Base-by-base conservation (phyloP, 2,797 vertebrate species). In the Clamator glandarius region DNA sequence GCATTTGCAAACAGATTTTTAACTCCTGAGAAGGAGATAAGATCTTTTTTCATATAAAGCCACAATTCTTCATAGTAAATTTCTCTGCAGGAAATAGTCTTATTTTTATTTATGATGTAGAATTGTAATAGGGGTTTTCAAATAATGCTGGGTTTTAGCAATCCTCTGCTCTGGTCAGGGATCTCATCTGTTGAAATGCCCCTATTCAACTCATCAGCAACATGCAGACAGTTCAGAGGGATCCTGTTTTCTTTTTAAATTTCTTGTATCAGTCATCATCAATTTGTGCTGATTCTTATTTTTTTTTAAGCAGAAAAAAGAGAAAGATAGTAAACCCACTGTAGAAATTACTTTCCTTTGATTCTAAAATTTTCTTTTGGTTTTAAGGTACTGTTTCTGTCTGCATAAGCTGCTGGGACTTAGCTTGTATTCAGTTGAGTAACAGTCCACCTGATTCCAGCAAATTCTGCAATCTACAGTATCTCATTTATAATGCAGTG, bases 401-500 rank as follows among this genome's bases (percentile, higher is more conserved):
- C 31, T 70, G 42, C 50, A 28, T 36, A 84, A 67, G 31, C 42
- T 94, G 8, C 52, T 89, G 35, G 51, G 67, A 73, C 52, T 95
- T 93, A 79, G 19, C 54, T 58, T 63, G 24, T 67, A 41, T 54
- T 86, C 44, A 44, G 12, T 48, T 2, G 4, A 84, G 46, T 54
- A 84, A 19, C 29, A 36, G 46, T 77, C 55, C 51, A 68, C 26
- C 35, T 33, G 73, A 73, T 69, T 80, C 64, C 25, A 93, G 76
- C 90, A 90, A 66, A 25, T 25, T 75, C 58, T 81, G 74, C 41
- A 70, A 55, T 88, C 55, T 92, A 48, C 69, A 90, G 39, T 18
- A 44, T 89, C 57, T 85, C 16, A 57, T 91, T 88, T 81, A 90
- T 91, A 91, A 89, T 83, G 52, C 26, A 59, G 29, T 61, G 90